Conservation (phyloP, 2,113 vertebrate genomes). For the Parotia lawesii region DNA sequence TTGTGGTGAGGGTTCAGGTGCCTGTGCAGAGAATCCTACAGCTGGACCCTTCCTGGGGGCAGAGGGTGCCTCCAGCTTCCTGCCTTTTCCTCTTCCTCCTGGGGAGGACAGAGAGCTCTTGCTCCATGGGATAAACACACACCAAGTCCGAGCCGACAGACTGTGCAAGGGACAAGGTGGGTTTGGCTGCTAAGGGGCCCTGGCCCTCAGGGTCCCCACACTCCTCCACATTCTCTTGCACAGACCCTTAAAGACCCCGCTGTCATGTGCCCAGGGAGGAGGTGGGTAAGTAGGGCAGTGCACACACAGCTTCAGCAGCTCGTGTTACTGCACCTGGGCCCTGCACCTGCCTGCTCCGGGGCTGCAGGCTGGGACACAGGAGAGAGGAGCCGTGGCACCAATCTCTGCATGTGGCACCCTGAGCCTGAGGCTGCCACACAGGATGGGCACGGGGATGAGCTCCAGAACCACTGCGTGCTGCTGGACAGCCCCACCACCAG, state of each 20-base stretch:
- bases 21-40: not conserved
- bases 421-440: not conserved
- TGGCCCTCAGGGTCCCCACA: fast-evolving
- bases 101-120: not conserved
- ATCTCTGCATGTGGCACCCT: not conserved
- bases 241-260: fast-evolving
- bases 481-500: not conserved
- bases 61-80: not conserved
- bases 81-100: not conserved
- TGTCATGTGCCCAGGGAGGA: not conserved
- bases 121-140: fast-evolving
- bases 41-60: not conserved
- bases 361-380: not conserved
- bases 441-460: not conserved
- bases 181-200: not conserved
- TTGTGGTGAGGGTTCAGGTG: not conserved
- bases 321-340: fast-evolving
- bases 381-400: fast-evolving
- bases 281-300: not conserved
- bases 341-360: fast-evolving
- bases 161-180: not conserved
- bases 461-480: fast-evolving
- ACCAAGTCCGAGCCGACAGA: not conserved
- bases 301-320: not conserved
- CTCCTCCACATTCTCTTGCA: not conserved